Conservation (phyloP, 2,797 vertebrate genomes). For the Bothrops alternatus region DNA sequence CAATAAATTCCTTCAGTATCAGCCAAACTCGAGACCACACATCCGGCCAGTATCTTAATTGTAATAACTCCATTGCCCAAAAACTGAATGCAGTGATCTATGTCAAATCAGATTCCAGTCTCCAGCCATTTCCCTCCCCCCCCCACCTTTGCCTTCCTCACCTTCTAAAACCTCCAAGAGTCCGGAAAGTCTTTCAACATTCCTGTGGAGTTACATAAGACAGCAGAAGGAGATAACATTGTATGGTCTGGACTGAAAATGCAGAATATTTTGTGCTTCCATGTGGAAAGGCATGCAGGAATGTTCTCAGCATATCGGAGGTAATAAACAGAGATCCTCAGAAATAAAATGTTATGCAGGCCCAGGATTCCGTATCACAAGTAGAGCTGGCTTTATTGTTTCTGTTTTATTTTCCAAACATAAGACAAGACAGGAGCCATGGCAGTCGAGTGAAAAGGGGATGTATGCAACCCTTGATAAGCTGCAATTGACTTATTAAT, state of each 20-base stretch:
- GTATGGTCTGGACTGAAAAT: slow-evolving; percentile 73
- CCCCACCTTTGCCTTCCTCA: slow-evolving; percentile 16
- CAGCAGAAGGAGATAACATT: slow-evolving; percentile 80
- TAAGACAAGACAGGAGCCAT: slow-evolving; percentile 27
- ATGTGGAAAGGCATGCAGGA: slow-evolving; percentile 72
- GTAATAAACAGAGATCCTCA: slow-evolving; percentile 55
- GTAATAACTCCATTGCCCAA: slow-evolving; percentile 71
- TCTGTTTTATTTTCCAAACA: slow-evolving; percentile 29
- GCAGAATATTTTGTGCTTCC: slow-evolving; percentile 70
- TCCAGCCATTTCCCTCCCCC: background rate
- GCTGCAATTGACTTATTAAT: background rate
- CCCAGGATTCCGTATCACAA: slow-evolving; percentile 21
- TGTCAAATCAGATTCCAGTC: slow-evolving; percentile 62
- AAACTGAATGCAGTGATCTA: slow-evolving; percentile 67
- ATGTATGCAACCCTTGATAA: background rate
- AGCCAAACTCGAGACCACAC: slow-evolving; percentile 71
- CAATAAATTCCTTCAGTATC: slow-evolving; percentile 76
- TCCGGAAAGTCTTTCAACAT: slow-evolving; percentile 77
- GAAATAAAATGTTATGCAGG: slow-evolving; percentile 49
- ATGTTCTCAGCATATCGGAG: slow-evolving; percentile 66
- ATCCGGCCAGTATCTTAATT: slow-evolving; percentile 78
- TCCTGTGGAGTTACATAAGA: slow-evolving; percentile 80
- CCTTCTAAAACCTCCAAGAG: slow-evolving; percentile 65
- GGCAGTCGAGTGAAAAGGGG: slow-evolving; percentile 34
- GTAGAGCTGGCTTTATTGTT: background rate